Evolutionary conservation across 2,113 vertebrate species (phyloP).

Genomic region (Pipa parva): DNA sequence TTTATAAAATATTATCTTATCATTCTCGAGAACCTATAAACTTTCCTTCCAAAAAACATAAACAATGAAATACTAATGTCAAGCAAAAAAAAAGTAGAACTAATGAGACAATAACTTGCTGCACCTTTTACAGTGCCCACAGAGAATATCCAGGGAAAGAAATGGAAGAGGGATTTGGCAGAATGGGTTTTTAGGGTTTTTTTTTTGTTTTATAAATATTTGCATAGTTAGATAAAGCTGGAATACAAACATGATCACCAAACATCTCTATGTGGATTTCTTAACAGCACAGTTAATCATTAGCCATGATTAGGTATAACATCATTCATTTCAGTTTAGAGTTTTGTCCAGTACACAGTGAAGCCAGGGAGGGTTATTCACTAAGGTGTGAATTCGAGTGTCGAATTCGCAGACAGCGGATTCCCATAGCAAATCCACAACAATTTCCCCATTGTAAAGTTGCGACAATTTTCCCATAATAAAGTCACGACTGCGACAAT

Average conservation of each 20-base stretch:
- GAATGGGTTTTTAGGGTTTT: conserved; percentile 46
- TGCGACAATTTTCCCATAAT: no score
- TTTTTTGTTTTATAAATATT: conserved; percentile 51
- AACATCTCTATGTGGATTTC: conserved; percentile 8
- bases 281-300: conserved; percentile 32
- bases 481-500: no score
- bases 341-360: no score
- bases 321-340: no score
- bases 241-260: conserved; percentile 10
- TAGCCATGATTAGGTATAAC: not conserved
- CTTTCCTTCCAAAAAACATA: conserved; percentile 46
- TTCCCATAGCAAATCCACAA: no score
- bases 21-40: not conserved
- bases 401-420: no score
- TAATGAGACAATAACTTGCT: conserved; percentile 44
- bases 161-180: conserved; percentile 46
- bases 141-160: conserved; percentile 52
- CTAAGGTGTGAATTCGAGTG: no score
- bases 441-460: no score
- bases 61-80: conserved; percentile 53
- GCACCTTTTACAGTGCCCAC: conserved; percentile 48
- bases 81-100: conserved; percentile 44
- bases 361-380: no score
- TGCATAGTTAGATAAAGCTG: conserved; percentile 43
- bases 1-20: not conserved